A percentile compares a stretch with the other conserved stretches of the same genome.
Conservation (phyloP, 2,888 invertebrate genomes). For the Psylliodes chrysocephalus region DNA sequence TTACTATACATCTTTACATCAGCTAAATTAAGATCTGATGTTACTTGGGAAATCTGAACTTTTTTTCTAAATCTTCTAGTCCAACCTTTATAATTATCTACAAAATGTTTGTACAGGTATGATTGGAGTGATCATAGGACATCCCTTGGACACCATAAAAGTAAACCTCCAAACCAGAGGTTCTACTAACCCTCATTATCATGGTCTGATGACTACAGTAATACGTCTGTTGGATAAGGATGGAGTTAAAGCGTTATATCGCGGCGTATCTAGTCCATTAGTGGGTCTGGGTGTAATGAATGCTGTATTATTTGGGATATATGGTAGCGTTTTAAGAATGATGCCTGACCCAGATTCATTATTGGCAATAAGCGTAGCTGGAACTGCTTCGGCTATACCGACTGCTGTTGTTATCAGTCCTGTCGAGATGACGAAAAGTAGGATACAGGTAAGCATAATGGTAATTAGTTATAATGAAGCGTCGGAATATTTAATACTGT, state of each 20-base stretch:
- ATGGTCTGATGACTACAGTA: neutral
- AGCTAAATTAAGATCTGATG: too few relatives aligned
- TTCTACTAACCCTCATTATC: constrained; percentile 1
- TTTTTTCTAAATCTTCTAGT: too few relatives aligned
- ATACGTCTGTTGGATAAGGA: neutral
- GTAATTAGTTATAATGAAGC: too few relatives aligned
- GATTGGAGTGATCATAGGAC: constrained; percentile 4
- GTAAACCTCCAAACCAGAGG: neutral
- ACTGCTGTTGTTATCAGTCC: neutral
- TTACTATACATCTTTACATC: too few relatives aligned
- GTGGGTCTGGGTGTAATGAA: neutral
- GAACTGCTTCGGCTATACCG: neutral
- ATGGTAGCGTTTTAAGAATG: neutral
- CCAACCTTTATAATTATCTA: too few relatives aligned
- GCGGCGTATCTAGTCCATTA: neutral
- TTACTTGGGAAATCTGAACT: too few relatives aligned
- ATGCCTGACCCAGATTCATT: neutral
- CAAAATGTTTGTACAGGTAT: neutral
- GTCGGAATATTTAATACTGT: too few relatives aligned
- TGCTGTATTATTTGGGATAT: neutral
- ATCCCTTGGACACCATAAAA: neutral
- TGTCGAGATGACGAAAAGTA: neutral
- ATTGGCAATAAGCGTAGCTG: neutral
- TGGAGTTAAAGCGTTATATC: neutral
- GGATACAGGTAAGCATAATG: constrained; percentile 2